Evolutionary conservation across 2,113 vertebrate species (phyloP), one percentile per base, ranked within the genome.

Genomic region (Regulus satrapa): DNA sequence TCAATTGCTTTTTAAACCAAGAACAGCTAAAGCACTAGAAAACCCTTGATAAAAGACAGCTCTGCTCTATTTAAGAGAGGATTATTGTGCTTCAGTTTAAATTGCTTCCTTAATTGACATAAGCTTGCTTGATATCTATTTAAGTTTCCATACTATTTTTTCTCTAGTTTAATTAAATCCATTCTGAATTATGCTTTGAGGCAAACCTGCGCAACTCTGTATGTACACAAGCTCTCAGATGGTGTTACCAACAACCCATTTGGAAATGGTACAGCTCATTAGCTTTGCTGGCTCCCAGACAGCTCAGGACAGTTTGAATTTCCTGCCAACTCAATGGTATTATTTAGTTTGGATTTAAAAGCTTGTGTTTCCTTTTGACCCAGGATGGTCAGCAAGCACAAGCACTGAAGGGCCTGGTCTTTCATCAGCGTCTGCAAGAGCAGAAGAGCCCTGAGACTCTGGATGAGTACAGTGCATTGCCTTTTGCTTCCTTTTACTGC

Each of bases 251-350:
- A 81, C 88, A 85, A 87, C 79, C 67, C 88, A 49, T 92, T 96
- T 96, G 93, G 95, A 96, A 96, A 88, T 38, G 48, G 92, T 93
- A 96, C 96, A 94, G 90, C 93, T 96, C 93, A 95, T 96, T 97
- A 95, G 89, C 68, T 95, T 95, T 95, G 66, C 76, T 96, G 96
- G 92, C 94, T 93, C 79, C 48, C 90, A 74, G 92, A 95, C 93
- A 93, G 88, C 77, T 93, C 75, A 59, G 92, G 95, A 86, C 76
- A 73, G 85, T 86, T 51, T 84, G 91, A 91, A 90, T 94, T 95
- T 95, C 94, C 91, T 97, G 72, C 94, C 95, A 95, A 73, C 56
- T 93, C 59, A 59, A 36, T 80, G 90, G 82, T 72, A 71, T 89
- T 89, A 95, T 63, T 95, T 90, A 85, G 88, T 73, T 92, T 84